Evolutionary conservation across 2,113 vertebrate genomes (phyloP), one percentile per base, ranked within the genome.

Genomic region (Suricata suricatta): DNA sequence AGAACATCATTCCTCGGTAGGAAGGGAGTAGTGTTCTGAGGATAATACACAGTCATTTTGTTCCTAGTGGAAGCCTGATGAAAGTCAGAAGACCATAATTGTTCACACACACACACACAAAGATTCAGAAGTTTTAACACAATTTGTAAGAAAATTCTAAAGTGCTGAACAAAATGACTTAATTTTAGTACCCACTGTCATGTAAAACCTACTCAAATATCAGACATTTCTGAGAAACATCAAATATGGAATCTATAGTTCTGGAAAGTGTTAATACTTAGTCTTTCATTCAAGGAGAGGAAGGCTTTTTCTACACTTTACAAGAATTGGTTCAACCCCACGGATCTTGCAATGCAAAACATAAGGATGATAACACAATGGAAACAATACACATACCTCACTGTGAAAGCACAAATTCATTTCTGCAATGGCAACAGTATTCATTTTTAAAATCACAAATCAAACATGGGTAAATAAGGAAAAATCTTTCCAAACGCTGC

Each of bases 121-220:
- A 2, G 82, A 98, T 96, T 98, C 96, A 98, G 95, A 98, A 99
- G 97, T 98, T 98, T 97, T 98, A 98, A 98, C 96, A 98, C 93
- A 97, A 97, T 97, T 98, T 95, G 97, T 99, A 96, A 98, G 97
- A 98, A 98, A 89, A 76, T 96, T 77, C 98, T 99, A 99, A 98
- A 99, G 99, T 99, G 99, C 98, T 97, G 98, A 98, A 98, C 98
- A 98, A 98, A 97, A 98, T 94, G 98, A 99, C 97, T 96, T 96
- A 96, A 96, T 95, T 98, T 98, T 97, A 99, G 98, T 98, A 99
- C 98, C 97, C 98, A 98, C 97, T 97, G 97, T 98, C 98, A 93
- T 57, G 96, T 96, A 96, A 97, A 98, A 98, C 88, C 38, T 72
- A 90, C 60, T 88, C 80, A 72, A 79, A 94, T 29, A 97, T 91